phyloP scores from a whole-genome alignment of 2,888 invertebrate genomes.

The Girardia tigrina region DNA sequence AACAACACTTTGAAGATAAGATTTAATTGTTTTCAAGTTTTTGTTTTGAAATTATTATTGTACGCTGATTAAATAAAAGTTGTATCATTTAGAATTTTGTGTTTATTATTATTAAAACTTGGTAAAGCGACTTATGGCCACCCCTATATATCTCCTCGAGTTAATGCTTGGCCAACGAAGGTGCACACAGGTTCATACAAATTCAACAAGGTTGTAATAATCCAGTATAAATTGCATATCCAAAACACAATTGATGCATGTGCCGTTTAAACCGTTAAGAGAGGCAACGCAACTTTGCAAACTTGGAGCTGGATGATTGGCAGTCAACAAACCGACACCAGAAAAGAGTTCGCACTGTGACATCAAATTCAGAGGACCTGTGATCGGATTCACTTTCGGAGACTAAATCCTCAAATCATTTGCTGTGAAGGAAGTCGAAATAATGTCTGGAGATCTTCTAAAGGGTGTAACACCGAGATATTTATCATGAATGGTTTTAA shows the following conservation, averaged over 20 bases:
- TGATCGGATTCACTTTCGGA: too few species aligned
- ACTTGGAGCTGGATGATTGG: neutral
- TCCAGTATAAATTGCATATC: constrained; percentile 94
- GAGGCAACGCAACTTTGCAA: constrained; percentile 37
- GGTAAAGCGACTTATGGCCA: too few species aligned
- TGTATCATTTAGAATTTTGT: too few species aligned
- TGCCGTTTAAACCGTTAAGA: constrained; percentile 60
- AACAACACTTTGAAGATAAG: too few species aligned
- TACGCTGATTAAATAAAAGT: too few species aligned
- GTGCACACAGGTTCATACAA: constrained; percentile 91
- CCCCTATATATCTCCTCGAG: constrained; percentile 80
- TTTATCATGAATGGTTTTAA: constrained; percentile 79
- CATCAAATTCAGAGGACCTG: too few species aligned
- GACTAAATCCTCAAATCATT: neutral
- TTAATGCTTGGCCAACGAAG: constrained; percentile 64
- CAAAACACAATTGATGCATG: constrained; percentile 83
- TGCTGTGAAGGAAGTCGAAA: neutral
- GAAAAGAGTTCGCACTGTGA: neutral
- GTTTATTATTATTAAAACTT: too few species aligned
- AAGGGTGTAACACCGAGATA: constrained; percentile 85
- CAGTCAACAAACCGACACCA: neutral
- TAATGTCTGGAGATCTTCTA: constrained; percentile 52
- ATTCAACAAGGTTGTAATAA: constrained; percentile 85
- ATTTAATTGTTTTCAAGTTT: too few species aligned
- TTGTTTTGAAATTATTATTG: too few species aligned